phyloP scores from a whole-genome alignment of 2,888 invertebrate genomes.

The Rhagonycha fulva region DNA sequence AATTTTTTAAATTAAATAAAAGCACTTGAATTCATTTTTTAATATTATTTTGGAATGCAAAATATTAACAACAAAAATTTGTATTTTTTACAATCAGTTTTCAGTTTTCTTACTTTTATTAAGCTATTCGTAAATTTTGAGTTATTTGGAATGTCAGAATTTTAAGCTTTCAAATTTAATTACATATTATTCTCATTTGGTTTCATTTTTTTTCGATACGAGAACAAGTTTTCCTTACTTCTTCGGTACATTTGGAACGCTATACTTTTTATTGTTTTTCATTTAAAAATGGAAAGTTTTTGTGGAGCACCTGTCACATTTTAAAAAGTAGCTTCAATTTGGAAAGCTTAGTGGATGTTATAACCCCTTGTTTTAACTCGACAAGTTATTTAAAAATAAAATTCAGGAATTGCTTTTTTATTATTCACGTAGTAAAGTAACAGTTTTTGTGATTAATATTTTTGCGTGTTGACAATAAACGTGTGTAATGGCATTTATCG shows the following conservation, averaged over 20 bases:
- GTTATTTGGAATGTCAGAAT: too few relatives aligned
- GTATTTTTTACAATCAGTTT: too few relatives aligned
- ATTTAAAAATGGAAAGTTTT: neutral
- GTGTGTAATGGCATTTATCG: neutral
- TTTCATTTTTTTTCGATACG: neutral
- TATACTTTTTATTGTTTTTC: neutral
- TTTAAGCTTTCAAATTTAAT: too few relatives aligned
- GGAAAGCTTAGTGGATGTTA: neutral
- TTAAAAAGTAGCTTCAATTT: neutral
- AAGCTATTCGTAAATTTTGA: too few relatives aligned
- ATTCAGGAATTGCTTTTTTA: constrained; percentile 6
- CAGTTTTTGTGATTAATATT: neutral
- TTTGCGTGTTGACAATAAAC: neutral
- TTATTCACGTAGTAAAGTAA: neutral
- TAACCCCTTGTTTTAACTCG: constrained; percentile 14
- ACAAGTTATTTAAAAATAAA: constrained; percentile 12
- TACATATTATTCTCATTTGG: too few relatives aligned
- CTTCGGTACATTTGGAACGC: neutral
- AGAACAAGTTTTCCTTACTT: neutral
- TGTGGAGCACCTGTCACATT: neutral
- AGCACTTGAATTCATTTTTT: too few relatives aligned
- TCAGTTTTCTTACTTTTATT: too few relatives aligned
- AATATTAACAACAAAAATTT: too few relatives aligned
- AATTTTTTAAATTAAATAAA: too few relatives aligned
- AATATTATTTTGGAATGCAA: too few relatives aligned